Evolutionary conservation across 2,888 invertebrate genomes (phyloP).

Genomic region (Bedellia somnulentella): DNA sequence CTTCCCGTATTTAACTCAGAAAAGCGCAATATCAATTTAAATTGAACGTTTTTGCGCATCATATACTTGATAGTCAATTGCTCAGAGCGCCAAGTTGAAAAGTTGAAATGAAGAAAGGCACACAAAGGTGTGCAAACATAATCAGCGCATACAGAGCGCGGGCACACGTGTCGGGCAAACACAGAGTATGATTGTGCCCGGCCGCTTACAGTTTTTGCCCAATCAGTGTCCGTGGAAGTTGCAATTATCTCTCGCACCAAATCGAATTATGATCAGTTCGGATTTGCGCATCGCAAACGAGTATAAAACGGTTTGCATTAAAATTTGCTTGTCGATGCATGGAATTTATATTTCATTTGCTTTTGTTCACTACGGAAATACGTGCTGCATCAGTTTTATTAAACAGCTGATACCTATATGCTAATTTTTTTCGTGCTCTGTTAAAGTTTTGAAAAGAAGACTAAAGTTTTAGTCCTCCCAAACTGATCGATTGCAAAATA

Average conservation of each 20-base stretch:
- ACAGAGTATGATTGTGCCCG: slow-evolving; percentile 45
- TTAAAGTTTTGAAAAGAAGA: too few species aligned
- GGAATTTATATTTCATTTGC: too few species aligned
- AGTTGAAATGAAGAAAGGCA: slow-evolving; percentile 17
- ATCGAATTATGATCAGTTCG: slow-evolving; percentile 63
- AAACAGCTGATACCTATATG: too few species aligned
- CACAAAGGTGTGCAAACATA: slow-evolving; percentile 43
- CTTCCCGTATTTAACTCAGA: too few species aligned
- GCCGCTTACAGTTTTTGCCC: slow-evolving; percentile 36
- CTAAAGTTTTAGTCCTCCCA: too few species aligned
- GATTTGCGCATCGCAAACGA: slow-evolving; percentile 58
- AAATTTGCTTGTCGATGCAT: slow-evolving; percentile 55
- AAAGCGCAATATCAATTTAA: too few species aligned
- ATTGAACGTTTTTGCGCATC: too few species aligned
- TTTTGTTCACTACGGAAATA: neutral
- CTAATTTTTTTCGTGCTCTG: too few species aligned
- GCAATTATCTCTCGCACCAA: slow-evolving; percentile 57
- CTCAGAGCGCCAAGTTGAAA: neutral
- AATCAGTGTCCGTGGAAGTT: slow-evolving; percentile 60
- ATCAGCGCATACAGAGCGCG: slow-evolving; percentile 46
- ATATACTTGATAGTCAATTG: too few species aligned
- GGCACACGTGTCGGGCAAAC: slow-evolving; percentile 33
- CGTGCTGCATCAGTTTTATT: slow-evolving; percentile 2
- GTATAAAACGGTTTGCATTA: slow-evolving; percentile 62
- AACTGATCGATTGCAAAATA: too few species aligned